These are phyloP conservation scores for Neostethus bicornis DNA, from an alignment of 2,797 vertebrate species.

Conservation along the genomic window DNA sequence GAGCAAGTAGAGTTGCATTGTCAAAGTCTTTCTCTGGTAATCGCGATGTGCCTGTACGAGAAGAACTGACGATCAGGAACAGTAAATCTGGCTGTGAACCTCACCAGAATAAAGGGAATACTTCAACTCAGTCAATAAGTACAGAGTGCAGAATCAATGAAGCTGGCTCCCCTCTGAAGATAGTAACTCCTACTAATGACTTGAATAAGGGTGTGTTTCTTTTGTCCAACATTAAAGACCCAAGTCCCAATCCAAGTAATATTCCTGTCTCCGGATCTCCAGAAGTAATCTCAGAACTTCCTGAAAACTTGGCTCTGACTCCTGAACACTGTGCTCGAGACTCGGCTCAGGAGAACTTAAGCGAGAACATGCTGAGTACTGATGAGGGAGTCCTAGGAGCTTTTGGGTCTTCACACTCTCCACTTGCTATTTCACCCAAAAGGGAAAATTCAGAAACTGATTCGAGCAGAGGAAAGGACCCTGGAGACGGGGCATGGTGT, in stretches of 20 bases:
- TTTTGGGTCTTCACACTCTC: slow-evolving; percentile 75
- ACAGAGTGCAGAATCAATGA: slow-evolving; percentile 51
- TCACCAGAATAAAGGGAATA: slow-evolving; percentile 76
- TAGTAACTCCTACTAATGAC: slow-evolving; percentile 80
- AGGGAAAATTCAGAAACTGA: slow-evolving; percentile 84
- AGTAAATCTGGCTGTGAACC: slow-evolving; percentile 59
- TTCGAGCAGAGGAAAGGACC: slow-evolving; percentile 42
- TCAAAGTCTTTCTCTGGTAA: slow-evolving; percentile 62
- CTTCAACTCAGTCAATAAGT: slow-evolving; percentile 42
- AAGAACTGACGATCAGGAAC: slow-evolving; percentile 28
- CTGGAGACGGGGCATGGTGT: slow-evolving; percentile 63
- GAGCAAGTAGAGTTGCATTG: slow-evolving; percentile 54
- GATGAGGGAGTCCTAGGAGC: slow-evolving; percentile 73
- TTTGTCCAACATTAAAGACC: slow-evolving; percentile 79
- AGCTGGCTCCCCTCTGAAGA: slow-evolving; percentile 45
- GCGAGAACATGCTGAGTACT: slow-evolving; percentile 75
- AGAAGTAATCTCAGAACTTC: slow-evolving; percentile 74
- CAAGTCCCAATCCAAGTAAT: slow-evolving; percentile 79
- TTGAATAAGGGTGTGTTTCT: slow-evolving; percentile 83
- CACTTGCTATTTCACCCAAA: slow-evolving; percentile 83
- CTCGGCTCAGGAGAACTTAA: slow-evolving; percentile 82
- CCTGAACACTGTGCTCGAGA: slow-evolving; percentile 74
- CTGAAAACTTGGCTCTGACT: slow-evolving; percentile 74
- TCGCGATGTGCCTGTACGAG: slow-evolving; percentile 39
- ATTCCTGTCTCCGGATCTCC: slow-evolving; percentile 80